A percentile compares a stretch with the other conserved stretches of the same genome.
These are phyloP conservation scores for Pedicia rivosa DNA, from an alignment of 2,888 invertebrate genomes.

Conservation along the genomic window DNA sequence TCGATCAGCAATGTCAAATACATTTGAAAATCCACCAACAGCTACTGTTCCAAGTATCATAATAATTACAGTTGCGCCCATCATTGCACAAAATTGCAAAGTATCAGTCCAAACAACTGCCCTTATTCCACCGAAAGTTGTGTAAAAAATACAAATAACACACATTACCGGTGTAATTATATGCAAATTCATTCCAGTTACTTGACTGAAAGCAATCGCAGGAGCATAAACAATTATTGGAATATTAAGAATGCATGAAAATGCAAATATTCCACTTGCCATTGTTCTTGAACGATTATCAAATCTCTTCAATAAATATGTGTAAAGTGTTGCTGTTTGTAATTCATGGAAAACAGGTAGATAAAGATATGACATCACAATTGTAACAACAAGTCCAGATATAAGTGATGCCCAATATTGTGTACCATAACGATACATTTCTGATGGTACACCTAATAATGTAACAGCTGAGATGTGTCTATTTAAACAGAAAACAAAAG, in stretches of 20 bases:
- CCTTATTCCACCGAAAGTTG: constrained; percentile 42
- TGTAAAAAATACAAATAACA: constrained; percentile 57
- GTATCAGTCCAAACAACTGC: constrained; percentile 50
- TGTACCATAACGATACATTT: constrained; percentile 34
- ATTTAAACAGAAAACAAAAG: too few relatives aligned
- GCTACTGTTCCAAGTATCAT: constrained; percentile 38
- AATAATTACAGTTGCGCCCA: constrained; percentile 37
- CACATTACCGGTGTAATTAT: constrained; percentile 50
- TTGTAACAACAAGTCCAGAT: constrained; percentile 21
- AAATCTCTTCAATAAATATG: constrained; percentile 48
- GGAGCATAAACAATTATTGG: constrained; percentile 57
- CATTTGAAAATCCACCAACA: constrained; percentile 37
- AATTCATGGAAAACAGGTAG: constrained; percentile 53
- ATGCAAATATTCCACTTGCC: constrained; percentile 41
- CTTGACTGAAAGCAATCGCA: constrained; percentile 51
- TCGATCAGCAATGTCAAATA: constrained; percentile 38
- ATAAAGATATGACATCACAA: constrained; percentile 22
- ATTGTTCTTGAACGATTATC: constrained; percentile 40
- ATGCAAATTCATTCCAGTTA: constrained; percentile 49
- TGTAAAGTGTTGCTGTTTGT: constrained; percentile 51
- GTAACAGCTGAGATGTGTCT: constrained; percentile 8
- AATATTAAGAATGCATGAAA: constrained; percentile 39
- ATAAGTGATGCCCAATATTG: constrained; percentile 29
- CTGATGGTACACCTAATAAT: constrained; percentile 28
- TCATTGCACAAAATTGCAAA: constrained; percentile 39